These are phyloP conservation scores for Eurytoma californica DNA, from an alignment of 2,888 invertebrate genomes.

Conservation along the genomic window DNA sequence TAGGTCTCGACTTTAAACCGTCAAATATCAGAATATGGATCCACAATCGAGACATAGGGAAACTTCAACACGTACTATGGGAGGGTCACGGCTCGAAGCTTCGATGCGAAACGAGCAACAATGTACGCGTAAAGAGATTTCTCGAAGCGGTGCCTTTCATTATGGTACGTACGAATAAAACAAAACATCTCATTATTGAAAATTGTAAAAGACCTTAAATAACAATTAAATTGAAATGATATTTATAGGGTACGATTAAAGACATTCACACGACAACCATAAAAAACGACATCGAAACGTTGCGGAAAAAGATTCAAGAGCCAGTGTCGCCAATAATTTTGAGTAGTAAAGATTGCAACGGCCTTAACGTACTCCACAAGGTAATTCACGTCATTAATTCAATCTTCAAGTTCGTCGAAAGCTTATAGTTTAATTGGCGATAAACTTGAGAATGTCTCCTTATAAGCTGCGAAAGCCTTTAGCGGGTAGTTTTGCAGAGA, in stretches of 20 bases:
- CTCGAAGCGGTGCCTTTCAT: constrained; percentile 95
- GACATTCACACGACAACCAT: constrained; percentile 88
- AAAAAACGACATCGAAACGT: constrained; percentile 84
- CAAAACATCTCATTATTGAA: neutral
- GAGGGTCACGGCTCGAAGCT: constrained; percentile 91
- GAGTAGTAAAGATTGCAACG: constrained; percentile 86
- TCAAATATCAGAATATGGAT: constrained; percentile 97
- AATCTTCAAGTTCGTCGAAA: too few relatives aligned
- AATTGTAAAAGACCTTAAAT: neutral
- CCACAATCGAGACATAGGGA: constrained; percentile 91
- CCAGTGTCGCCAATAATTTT: constrained; percentile 84
- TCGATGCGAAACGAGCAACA: constrained; percentile 89
- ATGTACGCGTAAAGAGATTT: constrained; percentile 88
- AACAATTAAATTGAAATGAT: neutral
- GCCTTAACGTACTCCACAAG: constrained; percentile 91
- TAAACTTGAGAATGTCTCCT: too few relatives aligned
- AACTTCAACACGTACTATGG: constrained; percentile 91
- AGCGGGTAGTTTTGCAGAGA: too few relatives aligned
- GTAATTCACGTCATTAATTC: constrained; percentile 72
- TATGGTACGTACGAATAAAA: constrained; percentile 80
- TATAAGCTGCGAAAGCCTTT: too few relatives aligned
- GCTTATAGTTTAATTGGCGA: too few relatives aligned
- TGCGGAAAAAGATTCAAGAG: constrained; percentile 81
- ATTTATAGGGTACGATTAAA: constrained; percentile 84
- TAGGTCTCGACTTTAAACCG: constrained; percentile 87